These are phyloP conservation scores for Heteromormyrus szaboi DNA, from an alignment of 2,797 vertebrate genomes.

Conservation along the genomic window DNA sequence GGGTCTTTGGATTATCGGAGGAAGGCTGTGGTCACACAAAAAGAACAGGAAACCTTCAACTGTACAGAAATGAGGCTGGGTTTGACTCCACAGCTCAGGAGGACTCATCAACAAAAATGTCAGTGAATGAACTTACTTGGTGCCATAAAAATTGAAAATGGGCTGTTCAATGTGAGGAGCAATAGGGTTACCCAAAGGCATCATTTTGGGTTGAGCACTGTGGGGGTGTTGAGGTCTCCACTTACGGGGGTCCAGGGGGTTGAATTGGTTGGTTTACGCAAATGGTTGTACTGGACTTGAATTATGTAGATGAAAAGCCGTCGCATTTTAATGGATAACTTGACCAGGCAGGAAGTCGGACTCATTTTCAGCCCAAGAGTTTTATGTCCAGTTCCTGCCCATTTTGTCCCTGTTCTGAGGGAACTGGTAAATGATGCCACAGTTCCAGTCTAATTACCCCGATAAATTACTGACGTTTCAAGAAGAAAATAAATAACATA, in stretches of 20 bases:
- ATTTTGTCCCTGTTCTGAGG: neutral
- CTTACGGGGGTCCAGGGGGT: no score
- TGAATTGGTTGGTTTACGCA: no score
- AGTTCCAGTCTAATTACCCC: neutral
- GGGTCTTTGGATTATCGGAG: neutral
- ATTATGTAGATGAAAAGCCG: neutral
- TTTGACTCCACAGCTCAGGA: neutral
- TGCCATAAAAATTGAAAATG: neutral
- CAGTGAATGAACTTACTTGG: neutral
- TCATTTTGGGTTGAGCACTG: neutral
- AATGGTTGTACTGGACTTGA: neutral
- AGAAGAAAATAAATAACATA: neutral
- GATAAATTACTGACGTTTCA: neutral
- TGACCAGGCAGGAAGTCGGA: neutral
- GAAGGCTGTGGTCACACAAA: neutral
- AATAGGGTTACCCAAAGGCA: neutral
- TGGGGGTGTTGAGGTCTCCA: no score
- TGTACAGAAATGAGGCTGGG: neutral
- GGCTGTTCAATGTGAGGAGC: neutral
- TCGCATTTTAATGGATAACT: neutral
- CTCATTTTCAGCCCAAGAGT: neutral
- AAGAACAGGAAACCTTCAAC: neutral
- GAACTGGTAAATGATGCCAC: neutral
- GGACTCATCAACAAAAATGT: neutral
- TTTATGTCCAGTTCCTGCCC: neutral